Conservation (phyloP, 2,888 invertebrate species). For the Altica lythri region DNA sequence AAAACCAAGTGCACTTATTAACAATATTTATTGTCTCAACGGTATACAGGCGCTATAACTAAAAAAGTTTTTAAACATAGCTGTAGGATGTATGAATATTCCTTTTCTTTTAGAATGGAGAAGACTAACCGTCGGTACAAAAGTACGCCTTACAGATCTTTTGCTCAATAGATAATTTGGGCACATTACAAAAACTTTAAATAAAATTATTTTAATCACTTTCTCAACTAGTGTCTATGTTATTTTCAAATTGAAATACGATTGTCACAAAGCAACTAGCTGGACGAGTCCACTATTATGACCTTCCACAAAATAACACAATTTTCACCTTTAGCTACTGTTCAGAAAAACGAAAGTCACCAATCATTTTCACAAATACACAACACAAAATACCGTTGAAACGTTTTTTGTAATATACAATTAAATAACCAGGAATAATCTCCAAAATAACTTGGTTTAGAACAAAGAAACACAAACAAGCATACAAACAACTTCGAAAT, state of each 20-base stretch:
- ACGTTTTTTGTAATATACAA: constrained; percentile 4
- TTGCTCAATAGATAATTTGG: constrained; percentile 62
- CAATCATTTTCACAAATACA: constrained; percentile 44
- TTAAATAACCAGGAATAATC: background rate
- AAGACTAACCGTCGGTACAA: constrained; percentile 65
- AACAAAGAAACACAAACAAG: constrained; percentile 23
- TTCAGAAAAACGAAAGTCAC: constrained; percentile 49
- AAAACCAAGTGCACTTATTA: constrained; percentile 1
- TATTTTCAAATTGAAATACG: constrained; percentile 13
- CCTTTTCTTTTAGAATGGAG: constrained; percentile 85
- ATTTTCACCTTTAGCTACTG: constrained; percentile 36
- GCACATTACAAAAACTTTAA: constrained; percentile 64
- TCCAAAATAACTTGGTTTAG: constrained; percentile 10
- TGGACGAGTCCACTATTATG: constrained; percentile 55
- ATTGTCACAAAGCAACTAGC: constrained; percentile 24
- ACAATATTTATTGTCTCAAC: constrained; percentile 46
- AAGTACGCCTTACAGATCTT: constrained; percentile 62
- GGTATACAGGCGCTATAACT: constrained; percentile 40
- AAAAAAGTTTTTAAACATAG: constrained; percentile 82
- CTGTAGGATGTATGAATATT: constrained; percentile 85
- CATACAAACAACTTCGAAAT: constrained; percentile 17
- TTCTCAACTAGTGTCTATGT: constrained; percentile 10
- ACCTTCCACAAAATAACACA: constrained; percentile 10
- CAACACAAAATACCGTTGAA: background rate
- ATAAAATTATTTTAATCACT: constrained; percentile 8